These are phyloP conservation scores for Sphaeridia pumilis DNA, from an alignment of 2,888 invertebrate genomes.

Conservation along the genomic window DNA sequence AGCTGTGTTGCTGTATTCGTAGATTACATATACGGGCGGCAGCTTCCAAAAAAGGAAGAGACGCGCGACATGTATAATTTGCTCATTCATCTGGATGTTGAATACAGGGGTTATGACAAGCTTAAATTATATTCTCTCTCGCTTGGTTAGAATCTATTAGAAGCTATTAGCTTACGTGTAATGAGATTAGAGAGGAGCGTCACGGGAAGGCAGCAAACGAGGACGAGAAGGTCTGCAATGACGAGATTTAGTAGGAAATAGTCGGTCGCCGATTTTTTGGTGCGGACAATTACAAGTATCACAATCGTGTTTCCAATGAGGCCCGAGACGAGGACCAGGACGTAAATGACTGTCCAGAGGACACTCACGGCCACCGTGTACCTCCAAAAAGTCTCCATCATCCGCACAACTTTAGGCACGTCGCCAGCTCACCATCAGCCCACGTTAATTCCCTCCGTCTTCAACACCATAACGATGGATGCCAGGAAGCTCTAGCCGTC, in stretches of 20 bases:
- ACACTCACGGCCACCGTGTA: constrained; percentile 29
- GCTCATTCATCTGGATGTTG: too few relatives aligned
- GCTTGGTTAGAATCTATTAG: too few relatives aligned
- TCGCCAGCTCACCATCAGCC: neutral
- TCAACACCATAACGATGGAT: neutral
- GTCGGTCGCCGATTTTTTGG: constrained; percentile 43
- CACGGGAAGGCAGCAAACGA: constrained; percentile 48
- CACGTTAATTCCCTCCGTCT: neutral
- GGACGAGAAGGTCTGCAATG: constrained; percentile 47
- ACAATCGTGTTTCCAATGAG: constrained; percentile 34
- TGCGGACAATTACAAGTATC: constrained; percentile 29
- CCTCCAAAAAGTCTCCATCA: constrained; percentile 30
- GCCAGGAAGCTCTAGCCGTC: too few relatives aligned
- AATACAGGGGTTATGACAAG: too few relatives aligned
- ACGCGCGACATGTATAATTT: too few relatives aligned
- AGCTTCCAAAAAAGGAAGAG: too few relatives aligned
- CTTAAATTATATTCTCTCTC: too few relatives aligned
- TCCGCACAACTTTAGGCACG: neutral
- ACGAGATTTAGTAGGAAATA: constrained; percentile 49
- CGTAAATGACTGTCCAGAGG: constrained; percentile 35
- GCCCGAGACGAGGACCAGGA: constrained; percentile 29
- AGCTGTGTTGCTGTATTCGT: too few relatives aligned
- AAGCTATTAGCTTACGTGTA: constrained; percentile 46
- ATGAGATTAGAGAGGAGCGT: constrained; percentile 47
- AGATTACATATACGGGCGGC: too few relatives aligned